A percentile compares a stretch with the other conserved stretches of the same genome.
These are phyloP conservation scores for Ascaphus truei DNA, from an alignment of 2,113 vertebrate species.

Conservation along the genomic window DNA sequence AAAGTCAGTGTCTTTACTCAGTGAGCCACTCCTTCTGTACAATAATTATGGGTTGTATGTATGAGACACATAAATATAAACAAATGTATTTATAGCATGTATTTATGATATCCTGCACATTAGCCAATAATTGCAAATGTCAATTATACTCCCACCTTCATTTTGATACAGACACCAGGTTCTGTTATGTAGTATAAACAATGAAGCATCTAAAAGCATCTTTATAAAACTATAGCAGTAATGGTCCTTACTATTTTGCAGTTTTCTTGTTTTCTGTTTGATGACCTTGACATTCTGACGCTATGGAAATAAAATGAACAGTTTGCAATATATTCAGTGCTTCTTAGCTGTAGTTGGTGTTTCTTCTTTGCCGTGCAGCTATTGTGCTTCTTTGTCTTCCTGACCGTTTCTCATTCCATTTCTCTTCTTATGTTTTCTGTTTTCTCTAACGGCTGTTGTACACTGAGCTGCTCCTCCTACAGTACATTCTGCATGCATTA, in stretches of 20 bases:
- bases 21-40: too few species aligned
- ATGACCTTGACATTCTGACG: constrained; percentile 58
- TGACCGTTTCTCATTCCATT: constrained; percentile 28
- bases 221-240: too few species aligned
- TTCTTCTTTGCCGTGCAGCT: constrained; percentile 1
- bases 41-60: too few species aligned
- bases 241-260: constrained; percentile 72
- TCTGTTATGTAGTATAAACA: too few species aligned
- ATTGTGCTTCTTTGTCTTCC: neutral
- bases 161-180: too few species aligned
- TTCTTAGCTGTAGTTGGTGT: constrained; percentile 26
- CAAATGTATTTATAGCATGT: too few species aligned
- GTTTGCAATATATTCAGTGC: constrained; percentile 16
- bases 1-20: too few species aligned
- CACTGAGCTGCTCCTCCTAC: constrained; percentile 51
- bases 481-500: constrained; percentile 39
- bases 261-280: constrained; percentile 58
- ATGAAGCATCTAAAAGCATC: too few species aligned
- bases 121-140: too few species aligned
- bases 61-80: too few species aligned
- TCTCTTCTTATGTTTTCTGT: constrained; percentile 23
- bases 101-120: too few species aligned
- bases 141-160: too few species aligned
- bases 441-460: constrained; percentile 40
- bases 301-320: neutral